Evolutionary conservation across 2,113 vertebrate species (phyloP), one percentile per base, ranked within the genome.

Genomic region (Hirundichthys speculiger): DNA sequence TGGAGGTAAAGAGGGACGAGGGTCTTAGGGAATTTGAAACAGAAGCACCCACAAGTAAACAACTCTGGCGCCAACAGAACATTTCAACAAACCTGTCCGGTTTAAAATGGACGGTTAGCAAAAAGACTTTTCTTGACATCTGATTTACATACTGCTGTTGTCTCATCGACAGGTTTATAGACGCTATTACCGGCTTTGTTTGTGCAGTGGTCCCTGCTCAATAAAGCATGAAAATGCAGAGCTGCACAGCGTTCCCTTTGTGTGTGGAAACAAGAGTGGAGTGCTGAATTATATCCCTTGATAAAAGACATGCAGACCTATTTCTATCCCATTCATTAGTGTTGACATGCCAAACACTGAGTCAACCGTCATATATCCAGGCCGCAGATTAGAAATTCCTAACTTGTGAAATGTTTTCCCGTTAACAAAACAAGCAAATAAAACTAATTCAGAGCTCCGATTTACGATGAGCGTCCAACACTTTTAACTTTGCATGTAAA

Each of bases 171-270:
- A 69, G 12, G 54, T 83, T 79, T 79, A 73, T 73, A 25, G 56
- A 42, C 15, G 68, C 56, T 22, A 57, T 58, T 21, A 64, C 43
- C 9, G 30, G 51, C 70, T 76, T 85, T 82, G 85, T 75, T 83
- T 73, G 73, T 42, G 54, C 40, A 19, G 34, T 21, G 40, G 56
- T 46, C 62, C 2, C 57, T 78, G 87, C 81, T 86, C 69, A 22
- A 83, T 88, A 84, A 85, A 84, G 70, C 80, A 42, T 82, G 73
- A 79, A 84, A 75, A 82, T 69, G 67, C 80, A 69, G 66, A 64
- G 64, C 59, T 48, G 62, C 80, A 91, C 85, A 90, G 53, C 75
- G 81, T 64, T 39, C 47, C 75, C 84, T 88, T 92, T 92, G 88
- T 92, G 62, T 67, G 57, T n/a, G 66, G 73, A 87, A 84, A 81